Evolutionary conservation across 2,797 vertebrate species (phyloP).

Genomic region (Harpagifer antarcticus): DNA sequence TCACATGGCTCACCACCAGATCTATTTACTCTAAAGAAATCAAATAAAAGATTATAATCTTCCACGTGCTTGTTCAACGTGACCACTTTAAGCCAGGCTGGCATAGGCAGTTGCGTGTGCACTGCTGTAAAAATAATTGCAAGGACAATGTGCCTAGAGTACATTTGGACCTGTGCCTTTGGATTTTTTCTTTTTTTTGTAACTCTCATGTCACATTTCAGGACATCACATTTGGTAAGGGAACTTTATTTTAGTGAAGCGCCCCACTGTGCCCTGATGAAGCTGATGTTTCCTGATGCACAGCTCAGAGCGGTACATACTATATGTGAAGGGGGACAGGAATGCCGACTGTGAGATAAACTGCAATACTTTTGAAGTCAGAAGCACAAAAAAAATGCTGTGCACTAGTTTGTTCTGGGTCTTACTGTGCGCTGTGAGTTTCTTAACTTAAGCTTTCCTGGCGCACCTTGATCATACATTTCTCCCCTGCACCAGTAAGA

Average conservation of each 20-base stretch:
- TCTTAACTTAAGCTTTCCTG: conserved; percentile 45
- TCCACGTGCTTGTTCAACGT: conserved; percentile 9
- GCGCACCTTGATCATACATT: conserved; percentile 61
- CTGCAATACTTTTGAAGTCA: conserved; percentile 43
- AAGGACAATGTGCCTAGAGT: conserved; percentile 45
- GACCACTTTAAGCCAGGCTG: conserved; percentile 17
- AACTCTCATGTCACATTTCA: conserved; percentile 51
- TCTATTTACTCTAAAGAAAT: conserved; percentile 1
- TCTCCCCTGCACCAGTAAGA: conserved; percentile 42
- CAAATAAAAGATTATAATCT: conserved; percentile 9
- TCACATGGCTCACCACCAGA: conserved; percentile 32
- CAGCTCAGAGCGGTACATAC: conserved; percentile 32
- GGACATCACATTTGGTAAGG: conserved; percentile 42
- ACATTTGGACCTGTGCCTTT: conserved; percentile 52
- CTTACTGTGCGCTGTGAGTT: conserved; percentile 38
- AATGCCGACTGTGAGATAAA: conserved; percentile 49
- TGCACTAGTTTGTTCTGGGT: conserved; percentile 14
- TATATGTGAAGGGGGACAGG: conserved; percentile 52
- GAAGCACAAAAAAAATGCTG: conserved; percentile 19
- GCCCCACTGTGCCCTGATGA: conserved; percentile 34
- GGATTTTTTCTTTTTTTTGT: neutral
- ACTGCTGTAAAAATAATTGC: conserved; percentile 46
- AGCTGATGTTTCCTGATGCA: conserved; percentile 56
- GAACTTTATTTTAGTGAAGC: conserved; percentile 48
- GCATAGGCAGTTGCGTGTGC: conserved; percentile 21